Evolutionary conservation across 2,888 invertebrate species (phyloP), one percentile per base, ranked within the genome.

Genomic region (Nomada lathburiana): DNA sequence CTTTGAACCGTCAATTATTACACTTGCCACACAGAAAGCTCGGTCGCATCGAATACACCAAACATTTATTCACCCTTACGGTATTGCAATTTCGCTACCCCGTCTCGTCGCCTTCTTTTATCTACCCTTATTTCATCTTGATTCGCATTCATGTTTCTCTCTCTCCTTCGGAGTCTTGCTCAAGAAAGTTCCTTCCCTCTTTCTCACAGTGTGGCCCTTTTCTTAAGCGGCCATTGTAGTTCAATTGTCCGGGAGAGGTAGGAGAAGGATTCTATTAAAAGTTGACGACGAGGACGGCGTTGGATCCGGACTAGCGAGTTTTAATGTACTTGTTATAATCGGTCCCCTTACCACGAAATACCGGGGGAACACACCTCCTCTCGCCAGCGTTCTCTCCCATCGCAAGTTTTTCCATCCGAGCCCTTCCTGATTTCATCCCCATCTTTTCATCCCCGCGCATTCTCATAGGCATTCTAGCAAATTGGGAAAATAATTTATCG

Each of bases 281-380:
- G 90, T 91, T 91, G 91, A 91, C 89, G 91, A 86, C 86, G 88
- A 72, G 73, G 79, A 87, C 83, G 82, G 70, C 83, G 87, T 82
- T 83, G 83, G 81, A 86, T 85, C 86, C 87, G 86, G 88, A 89
- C 89, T 90, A 88, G 89, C 85, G 90, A 91, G 90, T 91, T 92
- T 92, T 91, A 92, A 92, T 92, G 90, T 88, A 89, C 88, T 88
- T 87, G 89, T 89, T 89, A 90, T 92, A 92, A 91, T 91, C 90
- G 89, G 91, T 86, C 89, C 90, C 89, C 89, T 92, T 90, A 89
- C 90, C 89, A 87, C 90, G 85, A 90, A 91, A 90, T 90, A 89
- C 80, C 82, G 71, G 77, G 57, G 13, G 77, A 82, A 86, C 85
- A 74, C 84, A 80, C 77, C 71, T 75, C 65, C 70, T 20, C 53